Evolutionary conservation across 2,888 invertebrate species (phyloP).

Genomic region (Agriopis leucophaearia): DNA sequence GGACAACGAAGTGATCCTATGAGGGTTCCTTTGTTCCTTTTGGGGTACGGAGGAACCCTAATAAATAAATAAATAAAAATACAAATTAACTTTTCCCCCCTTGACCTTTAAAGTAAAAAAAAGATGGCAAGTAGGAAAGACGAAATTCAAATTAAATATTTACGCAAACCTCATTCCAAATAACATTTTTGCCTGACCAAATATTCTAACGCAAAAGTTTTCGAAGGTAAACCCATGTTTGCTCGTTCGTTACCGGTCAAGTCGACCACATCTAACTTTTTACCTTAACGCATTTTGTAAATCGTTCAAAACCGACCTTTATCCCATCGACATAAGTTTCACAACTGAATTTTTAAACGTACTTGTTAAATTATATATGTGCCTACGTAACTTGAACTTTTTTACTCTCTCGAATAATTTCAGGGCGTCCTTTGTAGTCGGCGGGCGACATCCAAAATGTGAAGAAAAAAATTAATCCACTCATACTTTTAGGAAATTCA

Average conservation of each 20-base stretch:
- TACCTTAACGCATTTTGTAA: constrained; percentile 20
- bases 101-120: no score
- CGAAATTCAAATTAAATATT: constrained; percentile 29
- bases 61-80: no score
- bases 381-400: constrained; percentile 38
- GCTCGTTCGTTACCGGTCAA: constrained; percentile 40
- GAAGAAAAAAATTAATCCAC: constrained; percentile 38
- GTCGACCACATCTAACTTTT: constrained; percentile 31
- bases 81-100: no score
- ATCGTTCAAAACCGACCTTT: constrained; percentile 24
- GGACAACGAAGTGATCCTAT: no score
- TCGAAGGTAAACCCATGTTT: constrained; percentile 42
- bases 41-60: no score
- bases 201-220: constrained; percentile 42
- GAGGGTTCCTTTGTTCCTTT: no score
- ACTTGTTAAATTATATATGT: constrained; percentile 25
- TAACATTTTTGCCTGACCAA: constrained; percentile 38
- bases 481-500: constrained; percentile 29
- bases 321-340: constrained; percentile 9
- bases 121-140: not conserved
- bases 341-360: constrained; percentile 18
- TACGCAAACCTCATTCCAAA: constrained; percentile 25
- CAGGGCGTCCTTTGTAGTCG: constrained; percentile 39
- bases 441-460: constrained; percentile 33
- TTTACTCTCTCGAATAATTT: constrained; percentile 40